These are phyloP conservation scores for Thamnaconus septentrionalis DNA, from an alignment of 2,113 vertebrate genomes.

Conservation along the genomic window DNA sequence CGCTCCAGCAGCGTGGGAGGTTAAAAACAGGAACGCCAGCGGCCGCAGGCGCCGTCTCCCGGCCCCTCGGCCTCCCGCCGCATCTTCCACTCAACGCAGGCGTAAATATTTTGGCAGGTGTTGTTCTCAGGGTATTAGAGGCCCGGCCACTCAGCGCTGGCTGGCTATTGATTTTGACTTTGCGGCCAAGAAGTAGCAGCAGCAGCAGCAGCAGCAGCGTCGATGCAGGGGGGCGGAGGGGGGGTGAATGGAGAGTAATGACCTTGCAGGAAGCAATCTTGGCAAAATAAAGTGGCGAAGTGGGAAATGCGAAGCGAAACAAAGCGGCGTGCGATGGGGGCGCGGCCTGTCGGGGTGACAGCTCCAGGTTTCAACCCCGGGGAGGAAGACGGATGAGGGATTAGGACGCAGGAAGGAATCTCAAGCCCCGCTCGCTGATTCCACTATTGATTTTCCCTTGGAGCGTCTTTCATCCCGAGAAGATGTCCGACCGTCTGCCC, in stretches of 20 bases:
- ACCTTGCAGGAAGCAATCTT: conserved; percentile 64
- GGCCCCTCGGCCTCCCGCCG: conserved; percentile 25
- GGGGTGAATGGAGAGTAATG: conserved; percentile 43
- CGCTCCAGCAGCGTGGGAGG: no score
- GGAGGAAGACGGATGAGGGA: no score
- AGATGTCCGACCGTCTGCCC: no score
- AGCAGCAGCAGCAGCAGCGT: not conserved
- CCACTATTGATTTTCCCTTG: no score
- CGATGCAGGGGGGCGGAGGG: conserved; percentile 19
- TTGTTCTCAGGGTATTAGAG: conserved; percentile 65
- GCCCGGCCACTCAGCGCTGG: conserved; percentile 44
- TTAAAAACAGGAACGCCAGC: not conserved
- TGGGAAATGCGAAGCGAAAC: conserved; percentile 43
- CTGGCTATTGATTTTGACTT: conserved; percentile 65
- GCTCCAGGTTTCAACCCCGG: no score
- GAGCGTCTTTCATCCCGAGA: no score
- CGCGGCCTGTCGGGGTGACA: no score
- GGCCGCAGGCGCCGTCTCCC: conserved; percentile 9
- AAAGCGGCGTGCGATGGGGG: not conserved
- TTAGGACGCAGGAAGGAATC: no score
- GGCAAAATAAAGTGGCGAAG: conserved; percentile 48
- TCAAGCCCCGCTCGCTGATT: no score
- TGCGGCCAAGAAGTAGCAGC: conserved; percentile 61
- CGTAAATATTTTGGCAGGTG: conserved; percentile 72
- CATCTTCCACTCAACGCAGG: conserved; percentile 50